Base-by-base conservation (phyloP, 2,113 vertebrate species). In the Coryphaenoides rupestris region DNA sequence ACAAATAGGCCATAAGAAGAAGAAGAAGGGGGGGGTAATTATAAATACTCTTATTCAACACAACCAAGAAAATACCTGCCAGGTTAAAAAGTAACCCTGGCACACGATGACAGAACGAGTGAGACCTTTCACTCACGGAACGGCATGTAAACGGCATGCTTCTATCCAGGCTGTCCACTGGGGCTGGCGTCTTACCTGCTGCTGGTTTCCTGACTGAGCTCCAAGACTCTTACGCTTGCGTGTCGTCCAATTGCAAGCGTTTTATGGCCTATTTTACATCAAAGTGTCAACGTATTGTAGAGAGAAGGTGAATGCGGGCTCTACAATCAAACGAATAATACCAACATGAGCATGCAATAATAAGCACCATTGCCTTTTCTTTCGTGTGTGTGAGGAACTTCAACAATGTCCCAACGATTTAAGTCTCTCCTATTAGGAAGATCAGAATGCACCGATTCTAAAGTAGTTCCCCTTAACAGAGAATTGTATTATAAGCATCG, bases 11-110 rank as follows among this genome's bases (percentile, higher is more conserved):
- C 60, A 78, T 61, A 73, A 83, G 19, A 15, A 52, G n/a, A n/a
- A n/a, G n/a, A n/a, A n/a, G n/a, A n/a, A n/a, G n/a, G n/a, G n/a
- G 47, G 63, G 55, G 55, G 69, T 72, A 77, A 80, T 80, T 67
- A 86, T 87, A 87, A 88, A 87, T 89, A 85, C 60, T 79, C 72
- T 80, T 13, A 50, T 74, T 77, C 52, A 78, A 81, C 60, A 80
- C 75, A 66, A 65, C 55, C 13, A 63, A 75, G 58, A 72, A n/a
- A 77, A 68, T 70, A 80, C 57, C 67, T 74, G 71, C 74, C 46
- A 21, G 21, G 58, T 50, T 68, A 65, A 68, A 59, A 74, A 72
- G 63, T 45, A 49, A 74, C 62, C 67, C 6, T 2, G 33, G 49
- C 63, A 33, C 60, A 50, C 7, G 10, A 49, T 49, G 56, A 50